Base-by-base conservation (phyloP, 1,140 invertebrate species). In the Zaprionus inermis region DNA sequence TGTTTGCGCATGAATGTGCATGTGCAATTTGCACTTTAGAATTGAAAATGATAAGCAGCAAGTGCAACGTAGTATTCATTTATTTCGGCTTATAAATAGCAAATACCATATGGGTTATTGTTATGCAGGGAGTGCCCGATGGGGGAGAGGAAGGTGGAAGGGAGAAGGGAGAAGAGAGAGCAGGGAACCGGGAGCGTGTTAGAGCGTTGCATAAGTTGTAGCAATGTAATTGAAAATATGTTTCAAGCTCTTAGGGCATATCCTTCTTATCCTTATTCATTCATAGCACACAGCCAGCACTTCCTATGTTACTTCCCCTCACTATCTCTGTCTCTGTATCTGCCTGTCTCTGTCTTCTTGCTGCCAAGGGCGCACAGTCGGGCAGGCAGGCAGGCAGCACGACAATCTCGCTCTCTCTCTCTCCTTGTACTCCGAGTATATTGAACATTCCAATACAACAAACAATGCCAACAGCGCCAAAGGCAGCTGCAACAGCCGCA, bases 211-310 rank as follows among this genome's bases (percentile, higher is more conserved):
- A 61, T 68, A 69, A 70, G 67, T 51, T 70, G 67, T 64, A 41
- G 66, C 66, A 70, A 70, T 74, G 72, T 74, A 74, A 74, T 74
- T 74, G 72, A 74, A 74, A 70, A 74, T 74, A 74, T 70, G 72
- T 70, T 64, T 46, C 60, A 36, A 57, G 38, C 51, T 52, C 49
- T 32, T 14, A 20, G 55, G 64, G 46, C 46, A 72, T 59, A 51
- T 59, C 22, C 63, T 52, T 36, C 63, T 58, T 68, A 52, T 66
- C 14, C 55, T 56, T 68, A 49, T 59, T 14, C 52, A 65, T 44
- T 56, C 38, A 56, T 65, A 24, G 38, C 32, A 36, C 32, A 36
- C 52, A 67, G 20, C 55, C 32, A 36, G 14, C 60, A 52, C 49
- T 49, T 49, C 44, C 18, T 49, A 12, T 10, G 9, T 2, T 24